Evolutionary conservation across 2,113 vertebrate genomes (phyloP), one percentile per base, ranked within the genome.

Genomic region (Hydropotes inermis): DNA sequence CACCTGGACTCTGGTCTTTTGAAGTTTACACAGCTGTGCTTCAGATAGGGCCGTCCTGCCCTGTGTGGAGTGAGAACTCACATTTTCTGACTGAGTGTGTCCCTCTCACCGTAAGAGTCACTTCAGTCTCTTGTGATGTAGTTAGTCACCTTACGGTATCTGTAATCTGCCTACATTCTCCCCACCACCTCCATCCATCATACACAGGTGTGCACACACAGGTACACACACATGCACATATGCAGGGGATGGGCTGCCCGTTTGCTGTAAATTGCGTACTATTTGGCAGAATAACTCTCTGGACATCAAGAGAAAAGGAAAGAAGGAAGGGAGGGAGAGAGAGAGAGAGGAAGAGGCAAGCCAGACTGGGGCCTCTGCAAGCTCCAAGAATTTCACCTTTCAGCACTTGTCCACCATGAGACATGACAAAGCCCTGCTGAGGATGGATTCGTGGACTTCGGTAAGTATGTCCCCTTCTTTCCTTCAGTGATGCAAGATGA

Each of bases 401-500:
- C 16, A 36, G 76, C 13, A 9, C 25, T n/a, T 74, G 57, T 10
- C 79, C 50, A 52, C 8, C 28, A 30, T 0, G 0, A 1, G 43
- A 33, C 13, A 21, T 0, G 0, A 36, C 3, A 5, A 3, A 39
- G 6, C 61, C 33, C 17, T 9, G 2, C n/a, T 83, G 45, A 39
- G 5, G 28, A 0, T 4, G 1, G 0, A 23, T 21, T 39, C 64
- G 1, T 43, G 25, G 17, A 0, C 45, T 30, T 45, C 8, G 7
- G 14, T 79, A 52, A 91, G 45, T 33, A 14, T 8, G 33, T 0
- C 28, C 5, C 36, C 13, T 57, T 33, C 50, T 4, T 87, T 70
- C 25, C 45, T 27, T 30, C 23, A 70, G n/a, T 0, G 9, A 15
- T 1, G 12, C 0, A 0, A 14, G 47, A 76, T 57, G 36, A 27